These are phyloP conservation scores for Xiphorhynchus erythropygius DNA, from an alignment of 2,797 vertebrate species.

Conservation along the genomic window DNA sequence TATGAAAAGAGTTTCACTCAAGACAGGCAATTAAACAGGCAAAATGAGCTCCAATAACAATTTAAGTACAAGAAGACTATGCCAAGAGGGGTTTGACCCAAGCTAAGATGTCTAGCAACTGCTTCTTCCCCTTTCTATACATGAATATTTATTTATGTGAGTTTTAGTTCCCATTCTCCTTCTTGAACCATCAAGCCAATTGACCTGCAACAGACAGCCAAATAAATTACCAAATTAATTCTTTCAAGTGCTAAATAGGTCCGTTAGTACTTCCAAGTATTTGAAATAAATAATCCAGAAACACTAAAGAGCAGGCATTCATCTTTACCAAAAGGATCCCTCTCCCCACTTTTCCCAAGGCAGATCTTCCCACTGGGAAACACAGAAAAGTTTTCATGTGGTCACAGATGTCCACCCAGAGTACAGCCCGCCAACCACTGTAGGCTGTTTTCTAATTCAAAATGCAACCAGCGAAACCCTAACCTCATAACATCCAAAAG, in stretches of 20 bases:
- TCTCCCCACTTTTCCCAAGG: neutral
- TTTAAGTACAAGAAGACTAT: neutral
- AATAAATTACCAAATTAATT: slow-evolving; percentile 47
- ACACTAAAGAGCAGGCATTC: neutral
- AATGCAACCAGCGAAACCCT: neutral
- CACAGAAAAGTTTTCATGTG: rapidly evolving
- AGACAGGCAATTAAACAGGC: slow-evolving; percentile 30
- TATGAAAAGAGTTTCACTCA: neutral
- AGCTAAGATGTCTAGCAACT: slow-evolving; percentile 20
- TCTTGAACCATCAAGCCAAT: slow-evolving; percentile 34
- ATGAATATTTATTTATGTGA: neutral
- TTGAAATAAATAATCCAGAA: slow-evolving; percentile 28
- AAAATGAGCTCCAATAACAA: slow-evolving; percentile 32
- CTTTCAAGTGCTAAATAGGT: slow-evolving; percentile 29
- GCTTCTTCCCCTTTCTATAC: slow-evolving; percentile 16
- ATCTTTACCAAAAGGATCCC: neutral
- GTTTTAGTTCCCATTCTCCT: neutral
- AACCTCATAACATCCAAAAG: neutral
- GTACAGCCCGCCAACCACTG: neutral
- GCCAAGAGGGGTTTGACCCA: neutral
- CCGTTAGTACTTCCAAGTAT: neutral
- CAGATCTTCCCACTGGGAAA: neutral
- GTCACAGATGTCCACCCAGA: neutral
- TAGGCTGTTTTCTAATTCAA: neutral
- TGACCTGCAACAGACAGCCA: slow-evolving; percentile 23